These are phyloP conservation scores for Drosophila ogumai DNA, from an alignment of 1,140 invertebrate species.

Conservation along the genomic window DNA sequence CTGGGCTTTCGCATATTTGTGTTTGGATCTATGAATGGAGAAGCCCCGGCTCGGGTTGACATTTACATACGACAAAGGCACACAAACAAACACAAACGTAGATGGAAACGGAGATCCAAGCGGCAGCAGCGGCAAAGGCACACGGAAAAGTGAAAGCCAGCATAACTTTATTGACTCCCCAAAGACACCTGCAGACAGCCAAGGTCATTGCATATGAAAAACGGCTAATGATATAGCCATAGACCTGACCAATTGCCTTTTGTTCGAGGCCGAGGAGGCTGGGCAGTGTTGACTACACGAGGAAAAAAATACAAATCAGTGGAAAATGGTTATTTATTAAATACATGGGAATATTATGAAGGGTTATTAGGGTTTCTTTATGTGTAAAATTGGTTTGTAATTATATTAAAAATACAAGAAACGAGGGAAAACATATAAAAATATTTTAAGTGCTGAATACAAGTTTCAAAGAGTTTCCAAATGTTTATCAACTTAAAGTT, in stretches of 20 bases:
- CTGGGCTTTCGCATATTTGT: constrained; percentile 62
- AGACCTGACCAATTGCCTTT: constrained; percentile 45
- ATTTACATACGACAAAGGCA: constrained; percentile 39
- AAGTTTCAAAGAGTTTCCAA: neutral
- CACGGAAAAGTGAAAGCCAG: constrained; percentile 68
- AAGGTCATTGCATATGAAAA: constrained; percentile 62
- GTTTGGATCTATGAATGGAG: constrained; percentile 30
- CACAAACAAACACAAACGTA: constrained; percentile 17
- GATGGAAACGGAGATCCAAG: constrained; percentile 16
- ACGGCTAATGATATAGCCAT: constrained; percentile 45
- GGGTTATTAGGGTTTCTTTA: neutral
- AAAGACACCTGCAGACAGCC: constrained; percentile 62
- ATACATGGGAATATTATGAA: neutral
- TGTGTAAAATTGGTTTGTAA: neutral
- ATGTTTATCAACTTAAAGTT: neutral
- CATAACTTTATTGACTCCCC: constrained; percentile 48
- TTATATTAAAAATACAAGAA: neutral
- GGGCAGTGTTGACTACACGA: constrained; percentile 7
- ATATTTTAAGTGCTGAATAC: neutral
- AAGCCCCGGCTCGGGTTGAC: constrained; percentile 38
- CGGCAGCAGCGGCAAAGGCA: constrained; percentile 1
- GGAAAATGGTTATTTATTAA: neutral
- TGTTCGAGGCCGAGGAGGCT: constrained; percentile 39
- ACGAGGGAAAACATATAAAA: neutral
- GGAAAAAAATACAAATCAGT: neutral